Evolutionary conservation across 2,113 vertebrate species (phyloP), one percentile per base, ranked within the genome.

Genomic region (Rhineura floridana): DNA sequence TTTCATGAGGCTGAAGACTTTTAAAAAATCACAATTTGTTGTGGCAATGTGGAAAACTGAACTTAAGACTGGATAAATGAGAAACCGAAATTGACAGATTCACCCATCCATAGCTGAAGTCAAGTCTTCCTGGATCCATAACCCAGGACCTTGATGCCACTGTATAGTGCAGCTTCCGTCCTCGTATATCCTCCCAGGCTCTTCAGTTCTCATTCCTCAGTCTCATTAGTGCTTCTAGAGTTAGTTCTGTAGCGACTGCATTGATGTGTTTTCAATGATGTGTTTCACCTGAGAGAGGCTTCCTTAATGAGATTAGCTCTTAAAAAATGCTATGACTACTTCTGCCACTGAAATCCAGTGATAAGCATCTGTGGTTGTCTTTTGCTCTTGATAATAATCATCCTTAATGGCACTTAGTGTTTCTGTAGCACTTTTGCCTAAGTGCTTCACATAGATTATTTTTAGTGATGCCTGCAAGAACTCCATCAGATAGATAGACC

Each of bases 221-320:
- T 79, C 59, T 84, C 46, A 46, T 77, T 42, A 72, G 25, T 10
- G n/a, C 77, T 89, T 19, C 50, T 39, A 65, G 82, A 77, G 84
- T 83, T 67, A 59, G 63, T 81, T 91, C 77, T 44, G 69, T 78
- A 65, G 46, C 85, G 87, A 81, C 33, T 92, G 25, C 73, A 46
- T 50, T 73, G 85, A 3, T 81, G 48, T 90, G 12, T n/a, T 86
- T 83, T 91, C 75, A 6, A 7, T 65, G 73, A 67, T n/a, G 3
- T 46, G 15, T 62, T 17, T 87, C 65, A 62, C 6, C n/a, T 72
- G 48, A 89, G 75, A 89, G 46, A 33, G 59, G 21, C 79, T 89
- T 69, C 39, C 75, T 62, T 87, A 76, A 86, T 75, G 21, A 89
- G 23, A 78, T 42, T 59, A 10, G 1, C 84, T 89, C 36, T 55